These are phyloP conservation scores for Digitonthophagus gazella DNA, from an alignment of 2,888 invertebrate species.

Conservation along the genomic window DNA sequence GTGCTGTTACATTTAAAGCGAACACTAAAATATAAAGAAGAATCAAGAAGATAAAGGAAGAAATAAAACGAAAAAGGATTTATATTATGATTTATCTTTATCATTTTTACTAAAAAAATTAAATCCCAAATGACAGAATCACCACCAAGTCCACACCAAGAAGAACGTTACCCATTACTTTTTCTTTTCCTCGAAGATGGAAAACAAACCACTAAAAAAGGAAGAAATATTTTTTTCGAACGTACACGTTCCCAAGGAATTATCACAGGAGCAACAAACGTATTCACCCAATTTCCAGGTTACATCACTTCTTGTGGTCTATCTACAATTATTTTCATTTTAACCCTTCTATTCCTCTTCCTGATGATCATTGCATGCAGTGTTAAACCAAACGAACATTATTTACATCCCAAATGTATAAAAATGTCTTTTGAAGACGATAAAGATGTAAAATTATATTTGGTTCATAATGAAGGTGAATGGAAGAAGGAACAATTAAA, in stretches of 20 bases:
- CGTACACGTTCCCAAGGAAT: conserved; percentile 45
- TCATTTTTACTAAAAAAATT: background rate
- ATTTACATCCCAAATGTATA: conserved; percentile 30
- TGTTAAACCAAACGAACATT: conserved; percentile 27
- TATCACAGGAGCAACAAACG: conserved; percentile 45
- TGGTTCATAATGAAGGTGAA: conserved; percentile 41
- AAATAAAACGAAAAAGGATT: background rate
- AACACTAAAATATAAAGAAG: background rate
- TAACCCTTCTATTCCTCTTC: conserved; percentile 30
- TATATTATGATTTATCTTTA: background rate
- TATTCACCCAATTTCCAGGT: conserved; percentile 49
- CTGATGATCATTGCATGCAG: conserved; percentile 30
- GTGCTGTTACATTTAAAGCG: background rate
- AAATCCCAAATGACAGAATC: conserved; percentile 18
- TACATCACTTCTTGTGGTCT: conserved; percentile 36
- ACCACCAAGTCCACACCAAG: conserved; percentile 29
- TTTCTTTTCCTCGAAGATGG: conserved; percentile 44
- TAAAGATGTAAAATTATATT: conserved; percentile 40
- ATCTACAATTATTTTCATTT: conserved; percentile 28
- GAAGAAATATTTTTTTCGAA: conserved; percentile 41
- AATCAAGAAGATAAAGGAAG: background rate
- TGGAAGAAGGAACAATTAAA: conserved; percentile 41
- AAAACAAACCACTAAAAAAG: conserved; percentile 36
- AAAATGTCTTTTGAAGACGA: conserved; percentile 34
- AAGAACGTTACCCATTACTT: conserved; percentile 48